Evolutionary conservation across 2,888 invertebrate genomes (phyloP), one percentile per base, ranked within the genome.

Genomic region (Zele albiditarsus): DNA sequence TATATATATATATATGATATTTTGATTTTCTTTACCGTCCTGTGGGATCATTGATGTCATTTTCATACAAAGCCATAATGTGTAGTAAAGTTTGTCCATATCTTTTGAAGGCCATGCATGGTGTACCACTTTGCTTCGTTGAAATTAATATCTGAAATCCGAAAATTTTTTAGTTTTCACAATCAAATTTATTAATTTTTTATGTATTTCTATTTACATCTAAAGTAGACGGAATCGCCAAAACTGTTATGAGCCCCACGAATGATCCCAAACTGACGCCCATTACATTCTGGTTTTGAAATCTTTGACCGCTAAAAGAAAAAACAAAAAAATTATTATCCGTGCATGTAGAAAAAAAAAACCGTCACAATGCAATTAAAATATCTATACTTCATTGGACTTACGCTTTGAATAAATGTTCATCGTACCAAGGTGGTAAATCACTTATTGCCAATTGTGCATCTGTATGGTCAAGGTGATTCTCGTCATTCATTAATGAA

Each of bases 11-110:
- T 42, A 23, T 46, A 25, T 23, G 20, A 20, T 71, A 62, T 33
- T 63, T 27, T 49, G 31, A 2, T 65, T 33, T 3, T 20, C 31
- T 16, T 80, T 73, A 87, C 87, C 80, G 78, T 0, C 84, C 84
- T n/a, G 80, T 58, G 10, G 81, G 33, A 25, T 82, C 78, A 0
- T 73, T 74, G 0, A 81, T 90, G 75, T 95, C 93, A 10, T 92
- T 85, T 58, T 91, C 91, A 85, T 95, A 95, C 94, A 97, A 95
- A 0, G 92, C 87, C 3, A 92, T 85, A 69, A 94, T 93, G 83
- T 96, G 95, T 2, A 94, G 90, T n/a, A 95, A 86, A 0, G 97
- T 97, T 38, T 93, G 92, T 5, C 95, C 85, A 85, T 97, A 97
- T 80, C 97, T 91, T 80, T 90, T 92, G 87, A 95, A 95, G 0